These are phyloP conservation scores for Eleutherodactylus coqui DNA, from an alignment of 2,797 vertebrate genomes.

Conservation along the genomic window DNA sequence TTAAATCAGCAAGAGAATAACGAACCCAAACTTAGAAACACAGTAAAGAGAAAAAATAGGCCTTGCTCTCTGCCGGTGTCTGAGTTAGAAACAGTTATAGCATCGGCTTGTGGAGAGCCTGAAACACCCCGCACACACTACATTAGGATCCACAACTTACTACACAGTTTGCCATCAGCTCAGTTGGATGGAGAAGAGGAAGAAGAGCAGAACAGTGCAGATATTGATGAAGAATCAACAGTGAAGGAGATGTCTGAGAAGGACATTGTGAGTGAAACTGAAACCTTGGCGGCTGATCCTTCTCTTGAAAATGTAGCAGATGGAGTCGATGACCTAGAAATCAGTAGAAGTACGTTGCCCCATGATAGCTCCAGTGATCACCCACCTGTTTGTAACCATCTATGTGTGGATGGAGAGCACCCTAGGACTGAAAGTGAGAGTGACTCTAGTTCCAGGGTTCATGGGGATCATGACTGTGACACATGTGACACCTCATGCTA, in stretches of 20 bases:
- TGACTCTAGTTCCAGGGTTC: slow-evolving; percentile 77
- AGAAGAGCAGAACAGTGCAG: slow-evolving; percentile 69
- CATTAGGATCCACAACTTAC: slow-evolving; percentile 92
- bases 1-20: slow-evolving; percentile 60
- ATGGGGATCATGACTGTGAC: slow-evolving; percentile 87
- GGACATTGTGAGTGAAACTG: slow-evolving; percentile 75
- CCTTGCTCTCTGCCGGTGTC: slow-evolving; percentile 94
- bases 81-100: slow-evolving; percentile 93
- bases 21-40: slow-evolving; percentile 73
- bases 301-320: slow-evolving; percentile 63
- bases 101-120: slow-evolving; percentile 88
- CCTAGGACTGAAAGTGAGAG: slow-evolving; percentile 84
- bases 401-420: slow-evolving; percentile 80
- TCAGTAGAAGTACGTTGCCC: slow-evolving; percentile 74
- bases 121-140: slow-evolving; percentile 95
- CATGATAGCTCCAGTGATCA: slow-evolving; percentile 81
- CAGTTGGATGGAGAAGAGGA: slow-evolving; percentile 72
- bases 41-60: slow-evolving; percentile 81
- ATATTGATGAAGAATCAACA: slow-evolving; percentile 73
- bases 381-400: slow-evolving; percentile 77
- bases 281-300: slow-evolving; percentile 73
- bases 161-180: slow-evolving; percentile 91
- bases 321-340: slow-evolving; percentile 69
- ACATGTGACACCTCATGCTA: slow-evolving; percentile 93
- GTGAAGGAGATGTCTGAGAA: slow-evolving; percentile 77